Conservation (phyloP, 2,888 invertebrate genomes). For the Eustalomyia histrio region DNA sequence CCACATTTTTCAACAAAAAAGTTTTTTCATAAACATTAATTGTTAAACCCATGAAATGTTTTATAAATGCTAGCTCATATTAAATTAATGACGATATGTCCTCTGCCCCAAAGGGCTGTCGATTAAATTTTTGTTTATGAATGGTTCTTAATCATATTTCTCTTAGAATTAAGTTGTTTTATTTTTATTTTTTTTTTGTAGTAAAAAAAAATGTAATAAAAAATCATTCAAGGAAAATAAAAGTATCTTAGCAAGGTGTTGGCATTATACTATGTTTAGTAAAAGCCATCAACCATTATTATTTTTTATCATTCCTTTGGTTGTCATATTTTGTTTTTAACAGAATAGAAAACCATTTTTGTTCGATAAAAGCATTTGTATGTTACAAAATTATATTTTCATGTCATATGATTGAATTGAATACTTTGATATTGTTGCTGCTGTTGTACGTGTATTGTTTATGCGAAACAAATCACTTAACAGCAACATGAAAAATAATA, state of each 20-base stretch:
- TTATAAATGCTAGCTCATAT: neutral
- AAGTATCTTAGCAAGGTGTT: neutral
- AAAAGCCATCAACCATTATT: constrained; percentile 17
- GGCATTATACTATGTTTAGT: neutral
- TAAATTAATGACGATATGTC: neutral
- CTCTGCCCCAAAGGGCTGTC: neutral
- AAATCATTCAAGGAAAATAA: neutral
- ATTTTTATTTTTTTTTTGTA: neutral
- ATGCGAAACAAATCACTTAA: constrained; percentile 63
- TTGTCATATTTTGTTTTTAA: constrained; percentile 23
- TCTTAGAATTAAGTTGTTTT: constrained; percentile 1
- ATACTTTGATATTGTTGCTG: constrained; percentile 15
- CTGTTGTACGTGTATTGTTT: constrained; percentile 42
- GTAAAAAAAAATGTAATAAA: neutral
- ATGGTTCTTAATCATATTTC: neutral
- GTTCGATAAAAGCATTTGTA: constrained; percentile 63
- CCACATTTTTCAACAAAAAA: neutral
- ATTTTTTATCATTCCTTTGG: constrained; percentile 25
- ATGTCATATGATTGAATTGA: constrained; percentile 61
- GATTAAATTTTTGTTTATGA: neutral
- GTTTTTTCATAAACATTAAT: neutral
- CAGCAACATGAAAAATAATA: constrained; percentile 54
- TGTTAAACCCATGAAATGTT: neutral
- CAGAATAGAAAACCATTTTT: constrained; percentile 12
- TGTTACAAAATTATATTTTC: constrained; percentile 61